phyloP scores from a whole-genome alignment of 1,140 invertebrate genomes.

The Venustaconcha ellipsiformis region DNA sequence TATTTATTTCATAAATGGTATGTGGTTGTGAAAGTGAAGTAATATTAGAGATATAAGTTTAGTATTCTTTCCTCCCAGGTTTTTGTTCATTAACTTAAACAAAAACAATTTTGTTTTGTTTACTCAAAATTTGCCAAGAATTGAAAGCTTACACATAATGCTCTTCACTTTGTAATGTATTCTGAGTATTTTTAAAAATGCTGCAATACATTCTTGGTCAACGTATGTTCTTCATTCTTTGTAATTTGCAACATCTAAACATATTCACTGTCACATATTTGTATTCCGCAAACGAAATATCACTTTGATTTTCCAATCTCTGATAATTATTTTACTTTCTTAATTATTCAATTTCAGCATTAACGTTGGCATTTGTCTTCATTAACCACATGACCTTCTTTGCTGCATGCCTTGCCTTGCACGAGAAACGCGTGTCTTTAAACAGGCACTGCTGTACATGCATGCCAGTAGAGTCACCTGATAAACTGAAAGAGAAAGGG shows the following conservation, averaged over 20 bases:
- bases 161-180: neutral
- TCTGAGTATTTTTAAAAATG: neutral
- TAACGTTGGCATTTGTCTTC: conserved; percentile 20
- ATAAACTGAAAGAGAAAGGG: conserved; percentile 3
- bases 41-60: too few relatives aligned
- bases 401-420: conserved; percentile 12
- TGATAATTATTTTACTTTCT: neutral
- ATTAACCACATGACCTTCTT: conserved; percentile 18
- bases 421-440: conserved; percentile 17
- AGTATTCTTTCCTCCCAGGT: too few relatives aligned
- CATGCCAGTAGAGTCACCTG: conserved; percentile 10
- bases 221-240: neutral
- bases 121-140: too few relatives aligned
- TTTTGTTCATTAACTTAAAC: too few relatives aligned
- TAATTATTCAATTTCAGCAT: conserved; percentile 14
- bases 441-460: conserved; percentile 17
- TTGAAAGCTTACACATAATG: too few relatives aligned
- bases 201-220: neutral
- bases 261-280: neutral
- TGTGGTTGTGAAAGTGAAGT: too few relatives aligned
- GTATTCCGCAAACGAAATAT: too few relatives aligned
- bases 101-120: too few relatives aligned
- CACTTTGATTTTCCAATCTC: too few relatives aligned
- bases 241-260: neutral
- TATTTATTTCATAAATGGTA: too few relatives aligned